phyloP scores from a whole-genome alignment of 2,113 vertebrate species.

The Ivindomyrus marchei region DNA sequence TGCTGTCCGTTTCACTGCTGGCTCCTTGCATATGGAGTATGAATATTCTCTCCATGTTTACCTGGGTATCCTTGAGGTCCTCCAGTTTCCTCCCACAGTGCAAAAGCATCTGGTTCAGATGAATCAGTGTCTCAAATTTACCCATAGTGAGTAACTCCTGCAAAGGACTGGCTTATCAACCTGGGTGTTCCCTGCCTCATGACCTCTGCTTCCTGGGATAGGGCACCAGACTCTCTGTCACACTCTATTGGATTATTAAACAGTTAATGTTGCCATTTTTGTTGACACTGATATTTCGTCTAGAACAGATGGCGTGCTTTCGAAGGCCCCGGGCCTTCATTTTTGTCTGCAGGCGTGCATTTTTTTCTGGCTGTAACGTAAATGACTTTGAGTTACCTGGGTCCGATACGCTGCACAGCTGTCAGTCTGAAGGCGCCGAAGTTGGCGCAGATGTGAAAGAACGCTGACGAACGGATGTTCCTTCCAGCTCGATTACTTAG shows the following conservation, averaged over 20 bases:
- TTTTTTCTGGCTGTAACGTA: background rate
- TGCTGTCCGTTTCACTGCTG: background rate
- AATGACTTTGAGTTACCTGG: background rate
- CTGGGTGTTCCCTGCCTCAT: background rate
- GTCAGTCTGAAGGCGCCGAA: background rate
- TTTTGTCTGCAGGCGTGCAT: background rate
- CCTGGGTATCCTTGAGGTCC: background rate
- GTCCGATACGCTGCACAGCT: background rate
- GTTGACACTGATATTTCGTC: background rate
- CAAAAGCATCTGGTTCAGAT: background rate
- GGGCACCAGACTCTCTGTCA: background rate
- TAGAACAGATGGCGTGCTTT: background rate
- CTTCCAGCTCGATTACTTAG: constrained; percentile 60
- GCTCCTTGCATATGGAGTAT: background rate
- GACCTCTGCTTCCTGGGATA: background rate
- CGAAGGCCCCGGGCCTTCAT: background rate
- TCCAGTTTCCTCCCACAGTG: background rate
- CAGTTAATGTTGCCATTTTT: background rate
- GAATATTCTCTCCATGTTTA: background rate
- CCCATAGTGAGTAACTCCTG: background rate
- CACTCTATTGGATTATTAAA: background rate
- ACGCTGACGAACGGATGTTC: background rate
- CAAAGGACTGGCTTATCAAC: background rate
- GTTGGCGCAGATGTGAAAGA: background rate
- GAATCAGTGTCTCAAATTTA: background rate